Conservation (phyloP, 2,797 vertebrate genomes). For the Alcedo atthis region DNA sequence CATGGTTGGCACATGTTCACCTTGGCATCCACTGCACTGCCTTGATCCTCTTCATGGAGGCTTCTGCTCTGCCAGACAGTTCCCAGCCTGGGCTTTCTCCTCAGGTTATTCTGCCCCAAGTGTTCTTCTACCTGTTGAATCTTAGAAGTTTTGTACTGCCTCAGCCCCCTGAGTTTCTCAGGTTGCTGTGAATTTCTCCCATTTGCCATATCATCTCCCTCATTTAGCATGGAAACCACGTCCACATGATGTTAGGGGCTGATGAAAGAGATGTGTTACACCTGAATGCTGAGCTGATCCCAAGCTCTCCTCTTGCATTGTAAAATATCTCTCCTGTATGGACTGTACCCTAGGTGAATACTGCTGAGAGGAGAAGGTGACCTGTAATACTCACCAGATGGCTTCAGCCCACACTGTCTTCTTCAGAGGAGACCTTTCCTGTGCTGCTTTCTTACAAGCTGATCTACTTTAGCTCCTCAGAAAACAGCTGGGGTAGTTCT, state of each 20-base stretch:
- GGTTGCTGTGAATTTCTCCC: neutral
- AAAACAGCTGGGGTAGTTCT: conserved; percentile 45
- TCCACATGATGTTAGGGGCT: neutral
- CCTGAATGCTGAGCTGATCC: neutral
- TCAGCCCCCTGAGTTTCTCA: neutral
- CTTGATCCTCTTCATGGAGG: neutral
- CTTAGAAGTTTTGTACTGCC: neutral
- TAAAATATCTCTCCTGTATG: neutral
- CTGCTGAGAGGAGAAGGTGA: neutral
- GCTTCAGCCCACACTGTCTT: conserved; percentile 33
- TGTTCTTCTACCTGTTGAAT: neutral
- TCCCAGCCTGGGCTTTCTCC: neutral
- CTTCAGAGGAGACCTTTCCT: neutral
- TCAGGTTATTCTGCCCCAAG: neutral
- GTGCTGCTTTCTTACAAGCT: conserved; percentile 34
- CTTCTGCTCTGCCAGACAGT: neutral
- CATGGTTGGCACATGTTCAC: neutral
- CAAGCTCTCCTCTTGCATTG: neutral
- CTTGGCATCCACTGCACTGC: neutral
- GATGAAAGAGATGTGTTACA: neutral
- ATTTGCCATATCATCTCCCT: neutral
- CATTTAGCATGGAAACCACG: neutral
- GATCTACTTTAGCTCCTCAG: conserved; percentile 54
- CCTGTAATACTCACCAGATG: conserved; percentile 38
- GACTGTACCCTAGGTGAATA: neutral